Evolutionary conservation across 2,888 invertebrate genomes (phyloP).

Genomic region (Papilio protenor): DNA sequence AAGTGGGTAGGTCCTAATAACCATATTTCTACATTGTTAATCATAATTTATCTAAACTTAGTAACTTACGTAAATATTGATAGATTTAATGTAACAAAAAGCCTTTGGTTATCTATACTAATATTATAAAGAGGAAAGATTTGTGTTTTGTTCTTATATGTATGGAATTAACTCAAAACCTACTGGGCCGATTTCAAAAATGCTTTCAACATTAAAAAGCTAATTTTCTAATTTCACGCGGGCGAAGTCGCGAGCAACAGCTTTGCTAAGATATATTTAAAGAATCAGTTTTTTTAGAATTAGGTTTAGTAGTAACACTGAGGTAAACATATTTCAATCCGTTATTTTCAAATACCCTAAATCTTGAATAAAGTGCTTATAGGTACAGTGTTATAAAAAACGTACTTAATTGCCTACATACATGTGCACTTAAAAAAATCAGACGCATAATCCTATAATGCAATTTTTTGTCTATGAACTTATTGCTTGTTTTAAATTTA

Average conservation of each 20-base stretch:
- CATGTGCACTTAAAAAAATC: no score
- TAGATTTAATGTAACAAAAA: background rate
- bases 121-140: no score
- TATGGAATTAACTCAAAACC: no score
- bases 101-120: no score
- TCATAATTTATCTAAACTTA: background rate
- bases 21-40: background rate
- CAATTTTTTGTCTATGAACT: no score
- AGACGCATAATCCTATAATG: no score
- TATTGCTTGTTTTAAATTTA: no score
- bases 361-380: background rate
- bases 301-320: background rate
- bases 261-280: background rate
- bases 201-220: no score
- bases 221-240: no score
- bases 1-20: background rate
- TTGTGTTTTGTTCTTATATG: no score
- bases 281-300: background rate
- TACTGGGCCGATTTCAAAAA: no score
- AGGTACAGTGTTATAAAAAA: background rate
- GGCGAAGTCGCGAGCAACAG: no score
- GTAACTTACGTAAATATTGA: background rate
- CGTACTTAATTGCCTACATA: background rate
- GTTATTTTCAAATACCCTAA: slow-evolving; percentile 8
- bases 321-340: background rate